These are phyloP conservation scores for Tokudaia muenninki DNA, from an alignment of 2,797 vertebrate genomes.

Conservation along the genomic window DNA sequence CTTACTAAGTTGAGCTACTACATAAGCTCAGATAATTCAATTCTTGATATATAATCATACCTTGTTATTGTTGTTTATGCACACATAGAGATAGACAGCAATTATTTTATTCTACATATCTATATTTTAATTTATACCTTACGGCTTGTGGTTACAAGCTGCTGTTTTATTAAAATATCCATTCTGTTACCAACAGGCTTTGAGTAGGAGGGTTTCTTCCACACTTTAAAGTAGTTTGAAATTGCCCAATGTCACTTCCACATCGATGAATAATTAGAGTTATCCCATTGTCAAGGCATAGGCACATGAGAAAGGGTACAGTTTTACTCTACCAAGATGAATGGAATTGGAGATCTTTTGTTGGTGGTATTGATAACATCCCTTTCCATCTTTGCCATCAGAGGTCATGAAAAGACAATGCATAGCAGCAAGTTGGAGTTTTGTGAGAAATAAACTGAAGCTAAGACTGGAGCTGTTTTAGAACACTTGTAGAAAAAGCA, in stretches of 20 bases:
- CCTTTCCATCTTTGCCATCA: conserved; percentile 81
- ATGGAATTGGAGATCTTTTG: neutral
- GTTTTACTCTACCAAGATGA: conserved; percentile 12
- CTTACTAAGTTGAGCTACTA: conserved; percentile 33
- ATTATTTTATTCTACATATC: neutral
- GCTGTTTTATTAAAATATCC: neutral
- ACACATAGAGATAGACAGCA: neutral
- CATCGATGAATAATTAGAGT: neutral
- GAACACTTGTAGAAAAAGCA: conserved; percentile 42
- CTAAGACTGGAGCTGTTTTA: conserved; percentile 51
- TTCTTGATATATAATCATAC: neutral
- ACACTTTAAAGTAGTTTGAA: conserved; percentile 19
- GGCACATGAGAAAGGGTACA: neutral
- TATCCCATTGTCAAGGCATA: conserved; percentile 42
- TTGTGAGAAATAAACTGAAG: conserved; percentile 54
- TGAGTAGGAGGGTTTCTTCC: neutral
- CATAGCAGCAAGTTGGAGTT: conserved; percentile 64
- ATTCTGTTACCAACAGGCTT: neutral
- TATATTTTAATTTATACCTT: conserved; percentile 34
- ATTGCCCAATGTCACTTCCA: neutral
- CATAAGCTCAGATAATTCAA: conserved; percentile 8
- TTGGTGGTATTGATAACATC: conserved; percentile 62
- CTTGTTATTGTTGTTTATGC: conserved; percentile 53
- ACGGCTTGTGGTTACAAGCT: neutral
- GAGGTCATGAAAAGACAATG: conserved; percentile 83